Evolutionary conservation across 2,113 vertebrate species (phyloP), one percentile per base, ranked within the genome.

Genomic region (Chaetodon trifascialis): DNA sequence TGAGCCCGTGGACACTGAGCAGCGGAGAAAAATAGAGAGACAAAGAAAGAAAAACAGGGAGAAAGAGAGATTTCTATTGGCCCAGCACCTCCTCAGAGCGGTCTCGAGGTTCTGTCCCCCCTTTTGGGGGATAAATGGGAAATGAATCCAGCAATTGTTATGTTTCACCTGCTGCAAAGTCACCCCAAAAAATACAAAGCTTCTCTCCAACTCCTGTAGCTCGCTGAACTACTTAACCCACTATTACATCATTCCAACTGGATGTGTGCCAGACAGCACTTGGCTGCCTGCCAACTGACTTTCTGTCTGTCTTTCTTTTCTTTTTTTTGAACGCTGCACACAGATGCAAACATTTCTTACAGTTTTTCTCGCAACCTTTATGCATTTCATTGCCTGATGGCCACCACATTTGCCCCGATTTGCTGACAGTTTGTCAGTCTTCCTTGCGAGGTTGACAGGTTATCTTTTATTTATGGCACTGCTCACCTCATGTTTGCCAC

Each of bases 181-280:
- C 30, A 56, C 76, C 47, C 49, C 59, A 44, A 80, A 90, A 84
- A 80, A 34, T 4, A 70, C 73, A 65, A 85, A 71, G 72, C 44
- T 52, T 73, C 78, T 58, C 80, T 89, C 82, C 79, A 83, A 86
- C 85, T 90, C 89, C 83, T 88, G 89, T 30, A 91, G 86, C 87
- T 88, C 30, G 69, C 88, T 93, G 88, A 93, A 91, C 91, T 87
- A 93, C 92, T 94, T 94, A 92, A 93, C 85, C 82, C 70, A 76
- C 73, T 80, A 88, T 95, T 92, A 94, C 93, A 93, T 95, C 94
- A 95, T 88, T 79, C 69, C 51, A 46, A 12, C 86, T 94, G 91
- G 91, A 91, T n/a, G 56, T 34, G 6, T 12, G 91, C 94, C 94
- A 93, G 77, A 73, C 60, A 85, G 67, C 47, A 46, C 19, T 76